Evolutionary conservation across 2,797 vertebrate species (phyloP), one percentile per base, ranked within the genome.

Genomic region (Morelia viridis): DNA sequence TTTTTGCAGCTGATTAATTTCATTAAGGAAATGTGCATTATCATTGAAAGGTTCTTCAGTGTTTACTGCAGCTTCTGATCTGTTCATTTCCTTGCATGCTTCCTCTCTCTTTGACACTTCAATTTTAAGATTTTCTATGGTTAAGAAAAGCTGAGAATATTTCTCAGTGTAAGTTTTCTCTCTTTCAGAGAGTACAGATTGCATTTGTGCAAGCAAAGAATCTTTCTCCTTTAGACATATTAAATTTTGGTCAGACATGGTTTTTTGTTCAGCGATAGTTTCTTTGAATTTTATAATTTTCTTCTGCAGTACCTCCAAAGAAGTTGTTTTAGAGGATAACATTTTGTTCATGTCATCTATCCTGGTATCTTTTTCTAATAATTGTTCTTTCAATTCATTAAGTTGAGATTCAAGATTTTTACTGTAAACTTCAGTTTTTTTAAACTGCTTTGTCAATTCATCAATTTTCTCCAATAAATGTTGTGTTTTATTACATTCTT

Each of bases 321-420:
- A 84, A 3, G 90, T 61, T 60, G 97, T 91, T 84, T 96, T 97
- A 87, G 96, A 94, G 50, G 96, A 96, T 86, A 97, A 53, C 11
- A 83, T 71, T 84, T 95, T 35, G 57, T 95, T 95, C 28, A 96
- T 90, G 56, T 97, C 91, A 31, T 61, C 90, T 90, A 98, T 96
- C 95, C 97, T 95, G 5, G 22, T 65, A 53, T 98, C 98, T 95
- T 97, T 98, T 93, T 97, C 95, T 26, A 95, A 1, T 86, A 98
- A 92, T 2, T 97, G 96, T 87, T 97, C 96, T 85, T 97, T 97
- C 15, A 98, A 93, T 83, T 94, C 76, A 88, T 94, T 95, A 92
- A 98, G 62, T 0, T 94, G 95, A 93, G 96, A 96, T 89, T 98
- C 93, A 12, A 96, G 94, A 35, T 94, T 94, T 93, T 96, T 94